Base-by-base conservation (phyloP, 2,797 vertebrate species). In the Meriones psammophilus region DNA sequence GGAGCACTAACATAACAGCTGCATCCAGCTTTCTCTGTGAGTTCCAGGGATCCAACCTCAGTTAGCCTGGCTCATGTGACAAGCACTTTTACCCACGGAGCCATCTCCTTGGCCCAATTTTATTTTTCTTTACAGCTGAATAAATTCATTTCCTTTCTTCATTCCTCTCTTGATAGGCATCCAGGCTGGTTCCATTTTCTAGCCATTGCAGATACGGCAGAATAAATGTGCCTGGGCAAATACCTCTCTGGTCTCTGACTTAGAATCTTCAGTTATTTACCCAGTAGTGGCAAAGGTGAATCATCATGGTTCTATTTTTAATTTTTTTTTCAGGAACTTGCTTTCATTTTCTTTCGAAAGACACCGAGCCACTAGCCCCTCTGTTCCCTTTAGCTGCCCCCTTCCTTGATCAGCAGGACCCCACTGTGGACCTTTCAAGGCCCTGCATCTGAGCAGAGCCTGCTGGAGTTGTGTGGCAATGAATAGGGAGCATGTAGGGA, bases 401-500 rank as follows among this genome's bases (percentile, higher is more conserved):
- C 54, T 46, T 46, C 62, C 33, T 20, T 74, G 14, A 30, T 85
- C 39, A 10, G 4, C 17, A 73, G 10, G 17, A 20, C 14, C 36
- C 77, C n/a, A 62, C 4, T 24, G 8, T 14, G 46, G 36, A 71
- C 14, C 64, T 5, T 30, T 46, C 56, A 8, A 77, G 76, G 30
- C 3, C 56, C 42, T 54, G 20, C 28, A 6, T 60, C 62, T 56
- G 24, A 81, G 73, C 77, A 50, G 62, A 81, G 30, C 5, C 68
- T 93, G 8, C 54, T 39, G 36, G 8, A 28, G 80, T 50, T 77
- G 39, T 20, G 26, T 22, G 18, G 60, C 18, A 46, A 8, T 2
- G 30, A 87, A 54, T 7, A 15, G 3, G 36, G 71, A 77, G 30
- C 30, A 0, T 0, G 1, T 1, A 60, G 46, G 26, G 18, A 0